Evolutionary conservation across 2,888 invertebrate genomes (phyloP).

Genomic region (Tetragnatha montana): DNA sequence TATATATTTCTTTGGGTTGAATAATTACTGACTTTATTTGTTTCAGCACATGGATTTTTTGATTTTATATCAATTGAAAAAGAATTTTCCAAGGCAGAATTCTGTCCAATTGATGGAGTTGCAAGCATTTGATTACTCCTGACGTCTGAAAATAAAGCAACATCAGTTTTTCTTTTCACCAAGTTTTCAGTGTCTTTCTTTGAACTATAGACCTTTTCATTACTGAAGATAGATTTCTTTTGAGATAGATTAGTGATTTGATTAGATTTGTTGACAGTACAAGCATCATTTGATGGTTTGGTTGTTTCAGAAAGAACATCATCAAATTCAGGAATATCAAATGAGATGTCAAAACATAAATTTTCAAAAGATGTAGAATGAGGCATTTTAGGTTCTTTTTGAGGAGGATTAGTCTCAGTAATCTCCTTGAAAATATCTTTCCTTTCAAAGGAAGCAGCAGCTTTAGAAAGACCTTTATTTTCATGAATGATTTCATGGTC

Average conservation of each 20-base stretch:
- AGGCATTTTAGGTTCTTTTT: background rate
- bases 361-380: slow-evolving; percentile 24
- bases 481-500: background rate
- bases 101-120: too few species aligned
- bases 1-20: background rate
- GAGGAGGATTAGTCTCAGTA: too few species aligned
- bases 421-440: too few species aligned
- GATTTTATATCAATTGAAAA: too few species aligned
- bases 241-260: background rate
- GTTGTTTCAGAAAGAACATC: background rate
- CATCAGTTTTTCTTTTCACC: too few species aligned
- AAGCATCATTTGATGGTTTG: too few species aligned
- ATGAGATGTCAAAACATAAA: slow-evolving; percentile 57
- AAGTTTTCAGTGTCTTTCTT: too few species aligned
- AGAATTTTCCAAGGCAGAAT: too few species aligned
- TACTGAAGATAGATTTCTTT: too few species aligned
- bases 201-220: too few species aligned
- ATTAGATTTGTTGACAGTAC: background rate
- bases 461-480: background rate
- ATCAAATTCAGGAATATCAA: slow-evolving; percentile 42
- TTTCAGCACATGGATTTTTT: background rate
- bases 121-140: too few species aligned
- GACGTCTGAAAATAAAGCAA: too few species aligned
- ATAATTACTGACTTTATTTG: background rate
- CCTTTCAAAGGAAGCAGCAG: slow-evolving; percentile 4